Evolutionary conservation across 2,888 invertebrate species (phyloP), one percentile per base, ranked within the genome.

Genomic region (Coelogynopora nodosa): DNA sequence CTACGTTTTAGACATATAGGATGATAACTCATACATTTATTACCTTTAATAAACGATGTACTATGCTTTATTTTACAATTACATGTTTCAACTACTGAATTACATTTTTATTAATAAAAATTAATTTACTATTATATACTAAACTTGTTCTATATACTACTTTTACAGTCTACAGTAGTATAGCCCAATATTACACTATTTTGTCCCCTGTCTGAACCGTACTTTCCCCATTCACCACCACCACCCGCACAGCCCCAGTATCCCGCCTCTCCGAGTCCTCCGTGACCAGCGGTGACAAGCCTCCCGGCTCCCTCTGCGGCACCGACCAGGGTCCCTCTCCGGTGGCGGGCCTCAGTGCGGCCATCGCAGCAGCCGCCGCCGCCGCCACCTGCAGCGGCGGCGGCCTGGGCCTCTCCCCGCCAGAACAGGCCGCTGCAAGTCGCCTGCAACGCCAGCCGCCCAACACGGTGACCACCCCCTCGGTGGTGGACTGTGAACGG

Each of bases 241-340:
- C 49, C 5, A 5, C 49, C 5, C 23, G 2, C 23, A 26, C 74
- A 74, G 74, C 74, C 5, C 74, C 74, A 74, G 74, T 74, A 2
- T 5, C 74, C 23, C 74, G 74, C 27, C 74, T 74, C 74, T 74
- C 74, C 18, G 74, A 74, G 27, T 74, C 74, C 18, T 74, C 74
- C 23, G 74, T 23, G 23, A 23, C 74, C 27, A 74, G 74, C 23
- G 49, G 18, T 18, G 27, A 74, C 23, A 74, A 74, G 23, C 74
- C 74, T 5, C 74, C 74, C 5, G 74, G 74, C 27, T 74, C 74
- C 74, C 74, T 74, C 27, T 74, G 74, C 23, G 74, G 74, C 18
- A 74, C 74, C 2, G 74, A 74, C 27, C 74, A 74, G 23, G 74
- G 74, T 26, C 74, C 74, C 18, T 74, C 74, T 74, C 74, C 74